phyloP scores from a whole-genome alignment of 2,888 invertebrate species.

The Thereva nobilitata region DNA sequence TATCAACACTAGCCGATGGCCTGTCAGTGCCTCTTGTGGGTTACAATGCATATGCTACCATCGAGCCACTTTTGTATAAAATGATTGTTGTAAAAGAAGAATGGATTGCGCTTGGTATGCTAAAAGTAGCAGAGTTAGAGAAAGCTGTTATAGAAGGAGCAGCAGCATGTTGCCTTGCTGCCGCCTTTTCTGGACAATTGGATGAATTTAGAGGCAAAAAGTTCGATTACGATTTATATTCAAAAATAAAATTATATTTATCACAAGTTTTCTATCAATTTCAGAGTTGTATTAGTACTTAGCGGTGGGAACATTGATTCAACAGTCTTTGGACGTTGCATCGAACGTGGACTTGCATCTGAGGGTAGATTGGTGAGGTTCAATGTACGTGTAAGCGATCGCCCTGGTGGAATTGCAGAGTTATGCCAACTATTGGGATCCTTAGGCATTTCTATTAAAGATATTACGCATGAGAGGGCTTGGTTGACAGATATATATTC shows the following conservation, averaged over 20 bases:
- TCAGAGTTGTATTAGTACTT: slow-evolving; percentile 79
- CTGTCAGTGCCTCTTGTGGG: slow-evolving; percentile 87
- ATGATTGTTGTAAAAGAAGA: slow-evolving; percentile 81
- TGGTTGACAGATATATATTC: slow-evolving; percentile 92
- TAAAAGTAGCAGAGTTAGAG: slow-evolving; percentile 78
- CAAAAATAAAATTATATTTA: not conserved
- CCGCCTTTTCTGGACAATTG: slow-evolving; percentile 77
- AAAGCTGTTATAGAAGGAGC: slow-evolving; percentile 94
- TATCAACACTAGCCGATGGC: slow-evolving; percentile 84
- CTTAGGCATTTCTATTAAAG: slow-evolving; percentile 88
- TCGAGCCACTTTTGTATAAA: slow-evolving; percentile 73
- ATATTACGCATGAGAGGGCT: slow-evolving; percentile 93
- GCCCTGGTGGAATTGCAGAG: slow-evolving; percentile 87
- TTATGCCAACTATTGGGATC: slow-evolving; percentile 75
- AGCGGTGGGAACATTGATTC: slow-evolving; percentile 93
- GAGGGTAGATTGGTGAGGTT: slow-evolving; percentile 80
- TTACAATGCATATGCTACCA: slow-evolving; percentile 80
- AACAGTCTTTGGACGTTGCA: slow-evolving; percentile 82
- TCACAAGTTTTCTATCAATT: slow-evolving; percentile 17
- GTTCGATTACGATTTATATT: slow-evolving; percentile 48
- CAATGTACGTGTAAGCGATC: slow-evolving; percentile 78
- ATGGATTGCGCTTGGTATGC: slow-evolving; percentile 80
- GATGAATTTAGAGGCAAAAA: slow-evolving; percentile 81
- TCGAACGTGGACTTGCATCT: slow-evolving; percentile 86
- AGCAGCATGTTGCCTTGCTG: slow-evolving; percentile 84